Percentiles rank a stretch among this genome's conserved stretches.
These are phyloP conservation scores for Prunella fulvescens DNA, from an alignment of 2,113 vertebrate species.

Conservation along the genomic window DNA sequence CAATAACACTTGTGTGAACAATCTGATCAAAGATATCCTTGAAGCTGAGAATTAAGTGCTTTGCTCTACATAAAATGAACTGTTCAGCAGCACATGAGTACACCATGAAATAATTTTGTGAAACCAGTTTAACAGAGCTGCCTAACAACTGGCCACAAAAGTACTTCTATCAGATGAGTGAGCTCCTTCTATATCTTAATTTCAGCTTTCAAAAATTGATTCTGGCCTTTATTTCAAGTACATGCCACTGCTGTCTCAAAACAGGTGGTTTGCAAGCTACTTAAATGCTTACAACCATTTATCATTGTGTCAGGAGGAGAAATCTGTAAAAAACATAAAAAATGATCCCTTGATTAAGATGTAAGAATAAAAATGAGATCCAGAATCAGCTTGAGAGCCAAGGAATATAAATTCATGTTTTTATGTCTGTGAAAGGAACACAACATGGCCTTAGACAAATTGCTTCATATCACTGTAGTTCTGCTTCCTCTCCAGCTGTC, in stretches of 20 bases:
- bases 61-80: background rate
- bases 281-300: background rate
- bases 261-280: background rate
- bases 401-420: background rate
- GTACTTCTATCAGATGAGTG: background rate
- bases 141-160: background rate
- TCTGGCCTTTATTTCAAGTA: background rate
- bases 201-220: background rate
- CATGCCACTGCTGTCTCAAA: background rate
- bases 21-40: background rate
- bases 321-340: background rate
- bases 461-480: background rate
- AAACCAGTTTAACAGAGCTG: background rate
- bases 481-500: conserved; percentile 14
- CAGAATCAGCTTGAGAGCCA: background rate
- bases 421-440: background rate
- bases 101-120: background rate
- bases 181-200: background rate
- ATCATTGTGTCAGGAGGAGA: background rate
- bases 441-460: background rate
- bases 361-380: background rate
- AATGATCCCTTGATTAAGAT: background rate
- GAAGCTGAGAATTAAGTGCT: background rate
- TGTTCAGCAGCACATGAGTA: background rate
- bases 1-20: background rate